Evolutionary conservation across 2,113 vertebrate genomes (phyloP), one percentile per base, ranked within the genome.

Genomic region (Martes martes): DNA sequence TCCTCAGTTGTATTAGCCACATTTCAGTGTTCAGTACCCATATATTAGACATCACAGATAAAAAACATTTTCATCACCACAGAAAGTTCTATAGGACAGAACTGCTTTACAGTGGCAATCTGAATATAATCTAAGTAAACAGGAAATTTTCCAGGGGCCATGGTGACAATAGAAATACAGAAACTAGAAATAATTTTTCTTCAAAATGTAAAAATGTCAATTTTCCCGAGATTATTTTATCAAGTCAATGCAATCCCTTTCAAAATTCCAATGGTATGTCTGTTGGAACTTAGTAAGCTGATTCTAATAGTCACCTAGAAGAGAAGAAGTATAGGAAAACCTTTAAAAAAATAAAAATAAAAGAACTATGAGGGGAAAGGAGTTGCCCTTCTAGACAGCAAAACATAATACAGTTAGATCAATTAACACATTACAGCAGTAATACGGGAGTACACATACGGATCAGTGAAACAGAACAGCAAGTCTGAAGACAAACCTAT

Each of bases 251-350:
- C 18, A 73, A 83, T 80, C 31, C 36, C 65, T 80, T 74, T 67
- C 11, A 97, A 92, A 95, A 89, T 86, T 80, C 74, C 33, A 96
- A 39, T 76, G 73, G 91, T 91, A 84, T 82, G n/a, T 57, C 74
- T 89, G 26, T 65, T 93, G 39, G 84, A 93, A 88, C 14, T 94
- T 84, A 86, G 73, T 91, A 90, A 88, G 31, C 33, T 65, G 23
- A 93, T 93, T 96, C 33, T 96, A 91, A 71, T 36, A 85, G 61
- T 91, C n/a, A 65, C 6, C 11, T 71, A n/a, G 31, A 97, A 90
- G 15, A 92, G 69, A 80, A 94, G 89, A 82, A 91, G 19, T 18
- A 45, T 11, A 33, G 26, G 45, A 87, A 94, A 92, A 47, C 11
- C 15, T 92, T 86, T 10, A 80, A 94, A 80, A 95, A 63, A 83